phyloP scores from a whole-genome alignment of 2,888 invertebrate genomes.

The Chloroclysta siterata region DNA sequence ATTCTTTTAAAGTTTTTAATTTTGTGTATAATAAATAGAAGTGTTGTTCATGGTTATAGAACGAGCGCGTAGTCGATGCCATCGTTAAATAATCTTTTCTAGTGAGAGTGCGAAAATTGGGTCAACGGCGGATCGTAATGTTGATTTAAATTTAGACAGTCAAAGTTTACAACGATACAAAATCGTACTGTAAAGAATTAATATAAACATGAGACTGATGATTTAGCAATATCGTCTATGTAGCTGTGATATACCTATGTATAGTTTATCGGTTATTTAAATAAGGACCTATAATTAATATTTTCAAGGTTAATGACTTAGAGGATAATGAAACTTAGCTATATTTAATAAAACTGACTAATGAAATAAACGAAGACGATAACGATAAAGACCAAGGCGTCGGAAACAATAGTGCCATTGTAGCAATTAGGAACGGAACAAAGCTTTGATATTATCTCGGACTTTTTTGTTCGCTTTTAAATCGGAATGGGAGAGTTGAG shows the following conservation, averaged over 20 bases:
- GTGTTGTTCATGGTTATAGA: background rate
- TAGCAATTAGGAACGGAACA: conserved; percentile 6
- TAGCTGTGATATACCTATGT: background rate
- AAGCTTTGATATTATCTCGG: conserved; percentile 14
- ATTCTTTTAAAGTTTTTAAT: no score
- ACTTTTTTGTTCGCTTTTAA: conserved; percentile 24
- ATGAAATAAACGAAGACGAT: conserved; percentile 11
- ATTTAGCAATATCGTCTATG: background rate
- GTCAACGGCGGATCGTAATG: conserved; percentile 42
- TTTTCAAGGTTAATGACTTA: conserved; percentile 2
- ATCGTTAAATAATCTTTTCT: conserved; percentile 33
- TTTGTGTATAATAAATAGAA: no score
- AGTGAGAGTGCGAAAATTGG: conserved; percentile 41
- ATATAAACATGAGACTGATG: background rate
- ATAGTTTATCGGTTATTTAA: background rate
- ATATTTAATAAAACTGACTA: background rate
- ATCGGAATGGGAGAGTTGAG: conserved; percentile 34
- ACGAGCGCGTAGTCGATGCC: conserved; percentile 2
- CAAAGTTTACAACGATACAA: conserved; percentile 9
- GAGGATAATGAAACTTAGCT: background rate
- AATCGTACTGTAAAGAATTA: conserved; percentile 1
- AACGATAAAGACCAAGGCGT: conserved; percentile 4
- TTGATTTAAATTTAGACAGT: conserved; percentile 44
- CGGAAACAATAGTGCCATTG: conserved; percentile 14
- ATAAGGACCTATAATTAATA: background rate